Conservation (phyloP, 2,888 invertebrate species). For the Enchytraeus crypticus region DNA sequence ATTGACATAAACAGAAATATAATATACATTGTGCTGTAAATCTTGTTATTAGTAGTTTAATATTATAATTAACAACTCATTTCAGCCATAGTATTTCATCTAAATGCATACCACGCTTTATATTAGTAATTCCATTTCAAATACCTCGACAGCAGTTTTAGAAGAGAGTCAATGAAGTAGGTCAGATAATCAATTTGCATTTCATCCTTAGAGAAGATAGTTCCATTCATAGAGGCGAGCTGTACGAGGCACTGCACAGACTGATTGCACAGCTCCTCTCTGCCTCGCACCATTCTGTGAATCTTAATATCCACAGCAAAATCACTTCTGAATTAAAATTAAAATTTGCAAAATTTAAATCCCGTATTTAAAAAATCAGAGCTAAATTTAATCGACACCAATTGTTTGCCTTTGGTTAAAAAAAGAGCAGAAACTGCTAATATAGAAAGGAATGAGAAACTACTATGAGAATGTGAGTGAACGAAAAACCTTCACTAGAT, state of each 20-base stretch:
- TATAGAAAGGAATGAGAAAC: neutral
- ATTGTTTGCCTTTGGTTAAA: neutral
- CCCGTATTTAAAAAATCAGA: neutral
- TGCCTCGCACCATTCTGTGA: conserved; percentile 70
- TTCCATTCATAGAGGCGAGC: conserved; percentile 62
- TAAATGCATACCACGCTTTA: no score
- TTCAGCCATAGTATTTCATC: no score
- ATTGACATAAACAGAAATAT: no score
- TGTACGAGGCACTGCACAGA: conserved; percentile 75
- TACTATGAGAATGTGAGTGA: neutral
- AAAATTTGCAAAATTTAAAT: neutral
- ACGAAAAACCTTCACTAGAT: neutral
- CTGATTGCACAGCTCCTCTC: conserved; percentile 66
- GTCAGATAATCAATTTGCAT: conserved; percentile 55
- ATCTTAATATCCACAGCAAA: conserved; percentile 35
- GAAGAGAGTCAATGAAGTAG: conserved; percentile 57
- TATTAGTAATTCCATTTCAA: no score
- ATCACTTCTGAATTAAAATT: neutral
- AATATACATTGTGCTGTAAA: no score
- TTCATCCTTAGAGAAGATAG: conserved; percentile 53
- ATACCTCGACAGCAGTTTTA: conserved; percentile 57
- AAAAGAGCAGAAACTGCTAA: neutral
- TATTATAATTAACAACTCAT: no score
- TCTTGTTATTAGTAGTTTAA: no score
- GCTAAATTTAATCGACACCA: neutral